phyloP scores from a whole-genome alignment of 2,888 invertebrate species.

The Drosophila kokeensis region DNA sequence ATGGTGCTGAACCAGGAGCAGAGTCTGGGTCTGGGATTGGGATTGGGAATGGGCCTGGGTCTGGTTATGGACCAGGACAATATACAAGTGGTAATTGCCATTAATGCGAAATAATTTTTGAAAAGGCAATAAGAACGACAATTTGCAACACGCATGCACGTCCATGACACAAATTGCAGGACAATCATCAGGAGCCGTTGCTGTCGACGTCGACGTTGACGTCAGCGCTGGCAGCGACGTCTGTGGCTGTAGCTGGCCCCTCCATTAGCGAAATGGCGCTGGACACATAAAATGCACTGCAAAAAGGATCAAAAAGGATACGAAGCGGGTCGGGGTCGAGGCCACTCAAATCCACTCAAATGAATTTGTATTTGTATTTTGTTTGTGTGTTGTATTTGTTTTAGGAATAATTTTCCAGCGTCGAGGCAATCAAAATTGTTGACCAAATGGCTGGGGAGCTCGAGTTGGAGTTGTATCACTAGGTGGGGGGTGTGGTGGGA shows the following conservation, averaged over 20 bases:
- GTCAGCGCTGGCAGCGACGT: constrained; percentile 12
- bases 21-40: not conserved
- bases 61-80: constrained; percentile 33
- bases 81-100: constrained; percentile 79
- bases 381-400: constrained; percentile 50
- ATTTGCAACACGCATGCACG: constrained; percentile 62
- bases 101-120: constrained; percentile 80
- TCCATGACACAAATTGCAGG: constrained; percentile 68
- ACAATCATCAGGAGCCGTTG: constrained; percentile 60
- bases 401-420: constrained; percentile 75
- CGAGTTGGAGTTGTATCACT: not conserved
- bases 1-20: not conserved
- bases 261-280: constrained; percentile 60
- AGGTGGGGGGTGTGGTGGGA: not conserved
- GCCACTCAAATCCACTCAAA: constrained; percentile 73
- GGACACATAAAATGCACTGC: constrained; percentile 76
- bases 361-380: constrained; percentile 74
- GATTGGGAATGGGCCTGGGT: not conserved
- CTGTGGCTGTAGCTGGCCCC: constrained; percentile 18
- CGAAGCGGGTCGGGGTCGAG: not conserved
- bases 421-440: constrained; percentile 76
- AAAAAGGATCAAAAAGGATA: constrained; percentile 58
- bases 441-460: constrained; percentile 48
- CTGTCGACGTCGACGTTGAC: constrained; percentile 22
- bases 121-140: constrained; percentile 79